Evolutionary conservation across 2,113 vertebrate species (phyloP), one percentile per base, ranked within the genome.

Genomic region (Bujurquina vittata): DNA sequence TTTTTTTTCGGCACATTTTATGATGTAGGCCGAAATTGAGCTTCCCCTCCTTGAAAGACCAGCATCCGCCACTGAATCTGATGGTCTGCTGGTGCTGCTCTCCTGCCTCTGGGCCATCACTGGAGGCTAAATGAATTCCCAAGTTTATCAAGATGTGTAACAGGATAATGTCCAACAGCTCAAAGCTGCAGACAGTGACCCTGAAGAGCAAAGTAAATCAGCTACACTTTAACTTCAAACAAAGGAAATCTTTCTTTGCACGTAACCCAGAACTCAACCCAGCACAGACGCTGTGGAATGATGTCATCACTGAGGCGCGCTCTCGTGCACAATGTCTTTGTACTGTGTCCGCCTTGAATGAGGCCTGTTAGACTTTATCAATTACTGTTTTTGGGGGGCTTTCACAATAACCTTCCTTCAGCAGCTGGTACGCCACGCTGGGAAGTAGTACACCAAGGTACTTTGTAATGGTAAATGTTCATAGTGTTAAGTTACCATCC

Each of bases 21-120:
- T n/a, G n/a, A n/a, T n/a, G n/a, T n/a, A n/a, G n/a, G n/a, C n/a
- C n/a, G n/a, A n/a, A n/a, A n/a, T n/a, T n/a, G n/a, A n/a, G n/a
- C n/a, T n/a, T n/a, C n/a, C n/a, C n/a, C n/a, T n/a, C n/a, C n/a
- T n/a, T n/a, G n/a, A n/a, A n/a, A n/a, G n/a, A n/a, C n/a, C n/a
- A n/a, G n/a, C n/a, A n/a, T n/a, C n/a, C n/a, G n/a, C n/a, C n/a
- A n/a, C n/a, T n/a, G n/a, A n/a, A n/a, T n/a, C n/a, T n/a, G n/a
- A n/a, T n/a, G n/a, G 26, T 54, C 15, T 9, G 33, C 10, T 72
- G 67, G n/a, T 72, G 26, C 26, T 54, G 46, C 17, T 54, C 26
- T 5, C 20, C 52, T 0, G 3, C 0, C 54, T 57, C 35, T 29
- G 43, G 10, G 0, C 0, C 29, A 8, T 0, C 23, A 46, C 57